phyloP scores from a whole-genome alignment of 2,797 vertebrate species.

The Erpetoichthys calabaricus region DNA sequence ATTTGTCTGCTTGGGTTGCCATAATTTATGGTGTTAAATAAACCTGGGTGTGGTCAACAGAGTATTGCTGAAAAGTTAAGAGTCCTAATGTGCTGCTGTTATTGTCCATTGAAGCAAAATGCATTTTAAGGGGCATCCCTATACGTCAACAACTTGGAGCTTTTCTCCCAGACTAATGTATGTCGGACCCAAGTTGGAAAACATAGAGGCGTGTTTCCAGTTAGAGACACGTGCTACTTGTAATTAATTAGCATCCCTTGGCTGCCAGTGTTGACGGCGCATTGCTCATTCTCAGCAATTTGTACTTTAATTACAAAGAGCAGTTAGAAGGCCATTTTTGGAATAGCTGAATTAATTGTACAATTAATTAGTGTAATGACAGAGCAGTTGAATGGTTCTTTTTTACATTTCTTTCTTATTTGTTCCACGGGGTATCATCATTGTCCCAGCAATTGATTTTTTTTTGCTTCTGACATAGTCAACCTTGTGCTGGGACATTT shows the following conservation, averaged over 20 bases:
- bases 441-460: background rate
- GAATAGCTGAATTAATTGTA: conserved; percentile 10
- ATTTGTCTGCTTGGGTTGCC: no score
- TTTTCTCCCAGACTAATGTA: no score
- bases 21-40: no score
- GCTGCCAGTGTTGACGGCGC: conserved; percentile 2
- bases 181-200: no score
- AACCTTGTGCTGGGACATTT: background rate
- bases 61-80: no score
- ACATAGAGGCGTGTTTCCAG: no score
- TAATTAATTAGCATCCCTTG: conserved; percentile 4
- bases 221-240: conserved; percentile 4
- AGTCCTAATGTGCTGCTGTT: no score
- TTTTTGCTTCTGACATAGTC: background rate
- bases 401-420: background rate
- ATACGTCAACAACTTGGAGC: no score
- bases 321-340: conserved; percentile 2
- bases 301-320: conserved; percentile 5
- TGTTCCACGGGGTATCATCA: conserved; percentile 1
- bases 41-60: no score
- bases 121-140: no score
- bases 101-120: no score
- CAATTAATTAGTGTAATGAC: conserved; percentile 10
- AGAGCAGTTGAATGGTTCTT: conserved; percentile 3
- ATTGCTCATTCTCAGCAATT: conserved; percentile 4